Conservation (phyloP, 2,113 vertebrate genomes). For the Centropus bengalensis region DNA sequence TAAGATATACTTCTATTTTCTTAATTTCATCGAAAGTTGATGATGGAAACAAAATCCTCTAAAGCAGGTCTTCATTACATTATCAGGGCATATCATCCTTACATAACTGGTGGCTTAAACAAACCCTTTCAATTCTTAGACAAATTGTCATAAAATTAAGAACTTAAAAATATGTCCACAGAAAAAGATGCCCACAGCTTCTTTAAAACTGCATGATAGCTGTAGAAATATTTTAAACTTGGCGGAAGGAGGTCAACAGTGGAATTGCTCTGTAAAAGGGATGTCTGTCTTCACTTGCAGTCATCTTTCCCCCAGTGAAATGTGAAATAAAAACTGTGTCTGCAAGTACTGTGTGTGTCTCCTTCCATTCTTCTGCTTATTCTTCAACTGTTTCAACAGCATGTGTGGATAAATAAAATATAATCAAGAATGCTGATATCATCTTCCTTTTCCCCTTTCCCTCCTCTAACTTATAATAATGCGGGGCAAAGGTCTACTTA, state of each 20-base stretch:
- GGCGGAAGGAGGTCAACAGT: too few relatives aligned
- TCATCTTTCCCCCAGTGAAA: constrained; percentile 5
- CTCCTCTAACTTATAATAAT: constrained; percentile 62
- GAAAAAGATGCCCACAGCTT: constrained; percentile 11
- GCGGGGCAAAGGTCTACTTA: constrained; percentile 68
- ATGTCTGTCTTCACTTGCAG: background rate
- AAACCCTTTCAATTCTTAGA: constrained; percentile 34
- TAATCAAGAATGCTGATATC: constrained; percentile 57
- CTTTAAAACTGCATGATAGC: constrained; percentile 47
- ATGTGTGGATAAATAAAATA: constrained; percentile 36
- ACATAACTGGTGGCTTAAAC: constrained; percentile 6
- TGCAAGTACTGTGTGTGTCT: background rate
- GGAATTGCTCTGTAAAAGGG: background rate
- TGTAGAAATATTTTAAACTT: constrained; percentile 44
- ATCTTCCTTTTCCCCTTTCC: constrained; percentile 55
- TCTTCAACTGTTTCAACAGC: constrained; percentile 33
- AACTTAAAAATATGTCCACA: constrained; percentile 46
- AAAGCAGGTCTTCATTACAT: background rate
- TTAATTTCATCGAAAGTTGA: background rate
- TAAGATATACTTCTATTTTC: constrained; percentile 1
- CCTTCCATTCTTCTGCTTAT: constrained; percentile 19
- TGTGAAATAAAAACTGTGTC: background rate
- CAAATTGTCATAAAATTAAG: constrained; percentile 45
- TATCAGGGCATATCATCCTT: background rate
- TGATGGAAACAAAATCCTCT: background rate